Evolutionary conservation across 1,140 invertebrate genomes (phyloP), one percentile per base, ranked within the genome.

Genomic region (Ceratoteleas bidentatus): DNA sequence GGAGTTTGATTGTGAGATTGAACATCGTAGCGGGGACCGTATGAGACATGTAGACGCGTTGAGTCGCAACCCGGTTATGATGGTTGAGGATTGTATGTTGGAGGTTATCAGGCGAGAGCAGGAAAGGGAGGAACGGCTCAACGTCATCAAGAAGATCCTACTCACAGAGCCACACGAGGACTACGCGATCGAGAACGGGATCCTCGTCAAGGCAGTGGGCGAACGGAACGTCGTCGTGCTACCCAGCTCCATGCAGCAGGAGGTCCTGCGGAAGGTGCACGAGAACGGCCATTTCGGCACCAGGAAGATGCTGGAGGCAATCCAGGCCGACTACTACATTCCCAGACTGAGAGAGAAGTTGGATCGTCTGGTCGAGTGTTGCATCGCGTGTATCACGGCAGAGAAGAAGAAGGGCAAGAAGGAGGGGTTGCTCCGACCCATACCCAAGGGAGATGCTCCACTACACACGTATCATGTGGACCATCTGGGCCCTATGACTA

Each of bases 151-250:
- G 40, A 43, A 43, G 40, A 43, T 43, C n/a, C 6, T 43, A 43
- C 9, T n/a, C 40, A 43, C 40, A 6, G 40, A 43, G n/a, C 40
- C 40, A 2, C n/a, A 43, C 40, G 40, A 43, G n/a, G 40, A 43
- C 40, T 43, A 43, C 40, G 40, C 40, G 40, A 43, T 43, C 40
- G 40, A 43, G n/a, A 43, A 43, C 40, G 40, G 40, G n/a, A 43
- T 43, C n/a, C 40, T 43, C n/a, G 40, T 43, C 9, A 43, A 43
- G 40, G 9, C 8, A n/a, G 40, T 43, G 9, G n/a, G n/a, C 40
- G 40, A 6, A 43, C 8, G n/a, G 40, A 43, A n/a, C 40, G 8
- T 43, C 9, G 40, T 43, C n/a, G 40, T 43, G n/a, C 40, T 43
- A 6, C 40, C 40, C n/a, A 43, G 0, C 40, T 10, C 9, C n/a